Evolutionary conservation across 2,888 invertebrate species (phyloP).

Genomic region (Eristalis arbustorum): DNA sequence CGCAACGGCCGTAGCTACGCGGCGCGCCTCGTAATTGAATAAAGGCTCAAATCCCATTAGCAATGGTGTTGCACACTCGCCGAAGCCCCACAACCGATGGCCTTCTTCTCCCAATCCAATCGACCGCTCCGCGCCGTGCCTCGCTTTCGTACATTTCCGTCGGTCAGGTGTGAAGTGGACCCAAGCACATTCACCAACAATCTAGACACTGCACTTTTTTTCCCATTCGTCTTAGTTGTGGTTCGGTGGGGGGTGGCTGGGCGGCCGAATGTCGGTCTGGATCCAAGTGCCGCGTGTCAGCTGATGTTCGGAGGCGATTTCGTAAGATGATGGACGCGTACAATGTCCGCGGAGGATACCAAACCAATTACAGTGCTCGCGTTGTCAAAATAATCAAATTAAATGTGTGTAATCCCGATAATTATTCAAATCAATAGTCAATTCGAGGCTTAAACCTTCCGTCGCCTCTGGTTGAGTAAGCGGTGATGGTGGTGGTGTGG

Average conservation of each 20-base stretch:
- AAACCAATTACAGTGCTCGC: neutral
- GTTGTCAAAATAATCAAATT: neutral
- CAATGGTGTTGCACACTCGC: constrained; percentile 43
- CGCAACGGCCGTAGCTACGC: constrained; percentile 14
- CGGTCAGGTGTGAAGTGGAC: neutral
- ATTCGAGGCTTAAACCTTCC: neutral
- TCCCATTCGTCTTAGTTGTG: neutral
- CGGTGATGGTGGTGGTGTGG: neutral
- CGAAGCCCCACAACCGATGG: constrained; percentile 60
- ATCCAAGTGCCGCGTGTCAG: constrained; percentile 9
- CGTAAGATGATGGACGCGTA: neutral
- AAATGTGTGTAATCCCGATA: neutral
- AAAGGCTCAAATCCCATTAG: constrained; percentile 70
- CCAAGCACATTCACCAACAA: neutral
- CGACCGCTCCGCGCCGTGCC: neutral
- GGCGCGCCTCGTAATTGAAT: constrained; percentile 61
- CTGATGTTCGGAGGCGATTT: constrained; percentile 1
- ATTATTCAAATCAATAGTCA: neutral
- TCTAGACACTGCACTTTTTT: neutral
- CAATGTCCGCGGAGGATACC: neutral
- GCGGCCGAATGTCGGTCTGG: neutral
- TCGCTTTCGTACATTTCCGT: neutral
- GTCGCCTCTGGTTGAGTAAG: neutral
- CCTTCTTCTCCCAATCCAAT: constrained; percentile 59
- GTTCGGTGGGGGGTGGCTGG: neutral